Evolutionary conservation across 2,113 vertebrate genomes (phyloP), one percentile per base, ranked within the genome.

Genomic region (Strix aluco): DNA sequence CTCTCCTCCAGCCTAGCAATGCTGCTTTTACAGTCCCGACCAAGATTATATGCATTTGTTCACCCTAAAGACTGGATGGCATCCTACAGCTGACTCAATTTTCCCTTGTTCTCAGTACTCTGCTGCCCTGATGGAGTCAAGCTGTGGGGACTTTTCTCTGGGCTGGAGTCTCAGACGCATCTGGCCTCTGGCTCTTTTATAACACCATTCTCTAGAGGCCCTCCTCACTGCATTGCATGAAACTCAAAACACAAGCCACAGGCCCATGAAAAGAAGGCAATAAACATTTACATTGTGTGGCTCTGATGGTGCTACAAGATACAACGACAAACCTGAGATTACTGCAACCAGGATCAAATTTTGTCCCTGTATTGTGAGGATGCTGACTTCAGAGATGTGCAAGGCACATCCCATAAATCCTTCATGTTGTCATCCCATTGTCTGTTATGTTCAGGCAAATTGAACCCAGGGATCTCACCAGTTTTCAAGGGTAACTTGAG

Each of bases 61-160:
- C 5, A 6, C 81, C 89, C 92, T 94, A 80, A 91, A 94, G 66
- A 77, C 84, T n/a, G 78, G 95, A 94, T 95, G 95, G 91, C 81
- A 92, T 92, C 94, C 94, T 34, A 59, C 15, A 6, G 91, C 63
- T 13, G 18, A 2, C 73, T 90, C 72, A 26, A 1, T 91, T 94
- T 95, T 70, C 91, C 55, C 94, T 91, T 91, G 86, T 94, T 95
- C 89, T 81, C 81, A 15, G 5, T 47, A 81, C 36, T 70, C 88
- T 13, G 65, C 73, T 92, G 83, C 66, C 85, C 74, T 5, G 46
- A 27, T 0, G 18, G 86, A 95, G 38, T 69, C 83, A 81, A 78
- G 78, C 80, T 20, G 57, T 0, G 5, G 55, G 57, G 79, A 22
- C 69, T 63, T 91, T 93, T 63, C 92, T 82, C 61, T 13, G 49